Base-by-base conservation (phyloP, 2,888 invertebrate species). In the Drosophila peninsularis region DNA sequence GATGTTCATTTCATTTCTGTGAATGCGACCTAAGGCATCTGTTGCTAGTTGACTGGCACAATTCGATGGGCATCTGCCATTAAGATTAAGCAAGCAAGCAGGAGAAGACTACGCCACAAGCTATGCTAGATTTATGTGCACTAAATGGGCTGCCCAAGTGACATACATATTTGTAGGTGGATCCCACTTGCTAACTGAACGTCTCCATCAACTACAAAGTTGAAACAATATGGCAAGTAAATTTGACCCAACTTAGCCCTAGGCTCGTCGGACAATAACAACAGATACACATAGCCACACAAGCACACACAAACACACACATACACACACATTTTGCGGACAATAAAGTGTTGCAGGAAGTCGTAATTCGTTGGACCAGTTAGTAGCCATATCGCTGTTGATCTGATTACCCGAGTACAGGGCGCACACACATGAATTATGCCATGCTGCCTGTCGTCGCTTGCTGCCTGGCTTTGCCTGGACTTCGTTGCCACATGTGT, bases 381-480 rank as follows among this genome's bases (percentile, higher is more conserved):
- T 74, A 66, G 74, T 63, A n/a, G 63, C 36, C 50, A 63, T 76
- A 70, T 75, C 67, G 57, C 37, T 30, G 53, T 56, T 68, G 71
- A 82, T 78, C 82, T 87, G 88, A 83, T 83, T 84, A 76, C 79
- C 78, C 64, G 47, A 64, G 30, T 24, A 47, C 62, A 44, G 24
- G 52, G 39, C 69, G 55, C 55, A 42, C 50, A 36, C 42, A 60
- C 66, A 71, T 82, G 75, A 81, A 73, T 75, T 70, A 70, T 71
- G 57, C 53, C 63, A 27, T 37, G 42, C n/a, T 71, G 58, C 55
- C 77, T 64, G 62, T 14, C 32, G 34, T 19, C 21, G 63, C 45
- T 63, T 61, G 61, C 7, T 49, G 41, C 10, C 47, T n/a, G 32
- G 21, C 37, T 17, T 9, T 58, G 62, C 32, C n/a, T 36, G 36